These are phyloP conservation scores for Caradrina clavipalpis DNA, from an alignment of 2,888 invertebrate species.

Conservation along the genomic window DNA sequence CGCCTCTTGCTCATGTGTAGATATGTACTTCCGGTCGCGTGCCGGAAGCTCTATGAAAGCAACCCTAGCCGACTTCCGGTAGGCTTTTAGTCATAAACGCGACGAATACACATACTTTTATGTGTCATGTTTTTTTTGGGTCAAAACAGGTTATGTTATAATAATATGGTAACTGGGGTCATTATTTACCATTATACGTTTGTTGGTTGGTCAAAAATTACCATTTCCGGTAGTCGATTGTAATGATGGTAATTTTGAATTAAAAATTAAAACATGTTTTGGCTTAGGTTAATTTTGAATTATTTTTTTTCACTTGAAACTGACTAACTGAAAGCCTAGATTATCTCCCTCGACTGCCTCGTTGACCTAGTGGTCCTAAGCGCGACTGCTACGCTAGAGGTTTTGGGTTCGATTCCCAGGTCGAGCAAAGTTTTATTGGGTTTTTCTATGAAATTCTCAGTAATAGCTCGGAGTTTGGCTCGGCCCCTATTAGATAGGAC, in stretches of 20 bases:
- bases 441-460: too few species aligned
- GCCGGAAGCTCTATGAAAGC: conserved; percentile 70
- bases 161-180: conserved; percentile 12
- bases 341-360: too few species aligned
- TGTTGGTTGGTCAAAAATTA: background rate
- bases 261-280: background rate
- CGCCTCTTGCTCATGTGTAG: conserved; percentile 63
- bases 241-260: background rate
- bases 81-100: conserved; percentile 66
- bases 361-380: too few species aligned
- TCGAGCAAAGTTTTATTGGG: too few species aligned
- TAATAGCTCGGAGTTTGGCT: too few species aligned
- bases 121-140: conserved; percentile 39
- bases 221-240: conserved; percentile 2
- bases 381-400: too few species aligned
- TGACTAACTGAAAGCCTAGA: too few species aligned
- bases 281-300: too few species aligned
- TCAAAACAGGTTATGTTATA: conserved; percentile 15
- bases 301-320: too few species aligned
- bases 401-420: too few species aligned
- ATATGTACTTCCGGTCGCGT: conserved; percentile 65
- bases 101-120: conserved; percentile 49
- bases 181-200: conserved; percentile 17
- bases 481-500: too few species aligned
- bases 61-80: conserved; percentile 69